Conservation (phyloP, 1,140 invertebrate genomes). For the Zophobas morio region DNA sequence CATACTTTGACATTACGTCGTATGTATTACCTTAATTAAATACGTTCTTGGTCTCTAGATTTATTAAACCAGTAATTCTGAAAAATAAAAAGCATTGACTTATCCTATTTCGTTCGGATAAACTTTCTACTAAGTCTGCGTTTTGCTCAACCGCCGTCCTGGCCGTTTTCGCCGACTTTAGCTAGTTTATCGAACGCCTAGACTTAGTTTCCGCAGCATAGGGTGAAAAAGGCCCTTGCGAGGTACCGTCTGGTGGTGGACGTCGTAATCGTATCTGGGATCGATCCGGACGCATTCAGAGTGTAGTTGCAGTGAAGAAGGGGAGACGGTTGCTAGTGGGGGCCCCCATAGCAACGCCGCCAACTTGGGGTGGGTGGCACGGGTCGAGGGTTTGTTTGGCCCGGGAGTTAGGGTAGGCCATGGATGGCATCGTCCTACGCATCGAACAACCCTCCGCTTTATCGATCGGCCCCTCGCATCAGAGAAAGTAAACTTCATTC, state of each 20-base stretch:
- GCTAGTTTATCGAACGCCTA: no score
- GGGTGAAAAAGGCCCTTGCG: background rate
- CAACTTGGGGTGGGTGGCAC: slow-evolving; percentile 41
- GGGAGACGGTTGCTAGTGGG: slow-evolving; percentile 41
- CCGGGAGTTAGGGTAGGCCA: slow-evolving; percentile 57
- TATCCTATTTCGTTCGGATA: no score
- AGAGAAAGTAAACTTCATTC: slow-evolving; percentile 43
- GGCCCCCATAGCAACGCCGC: slow-evolving; percentile 43
- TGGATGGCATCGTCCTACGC: slow-evolving; percentile 53
- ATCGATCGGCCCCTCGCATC: slow-evolving; percentile 50
- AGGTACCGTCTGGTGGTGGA: background rate
- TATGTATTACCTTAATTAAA: no score
- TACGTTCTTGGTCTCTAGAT: no score
- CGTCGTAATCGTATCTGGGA: slow-evolving; percentile 38
- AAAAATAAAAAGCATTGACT: no score
- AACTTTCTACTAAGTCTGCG: no score
- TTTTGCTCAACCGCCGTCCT: no score
- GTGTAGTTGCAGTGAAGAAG: slow-evolving; percentile 39
- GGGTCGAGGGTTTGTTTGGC: slow-evolving; percentile 56
- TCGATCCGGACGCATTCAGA: slow-evolving; percentile 37
- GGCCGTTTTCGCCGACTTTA: no score
- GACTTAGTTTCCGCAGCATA: background rate
- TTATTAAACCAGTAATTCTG: no score
- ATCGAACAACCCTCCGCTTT: slow-evolving; percentile 53
- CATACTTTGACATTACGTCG: no score